Base-by-base conservation (phyloP, 1,140 invertebrate species). In the Varroa destructor region DNA sequence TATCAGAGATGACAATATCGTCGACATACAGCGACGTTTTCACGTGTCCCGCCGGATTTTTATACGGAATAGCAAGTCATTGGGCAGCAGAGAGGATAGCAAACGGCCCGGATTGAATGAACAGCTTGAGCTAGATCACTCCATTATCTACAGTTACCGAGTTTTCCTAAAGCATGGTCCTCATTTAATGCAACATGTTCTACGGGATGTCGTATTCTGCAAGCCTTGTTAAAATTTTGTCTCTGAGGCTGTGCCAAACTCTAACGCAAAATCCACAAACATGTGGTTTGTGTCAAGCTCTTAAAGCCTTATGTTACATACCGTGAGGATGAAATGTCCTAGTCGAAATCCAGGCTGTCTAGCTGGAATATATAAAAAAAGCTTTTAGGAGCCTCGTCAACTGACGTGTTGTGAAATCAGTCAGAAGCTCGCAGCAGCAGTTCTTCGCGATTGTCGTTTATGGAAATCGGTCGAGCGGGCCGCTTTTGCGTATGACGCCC, bases 391-490 rank as follows among this genome's bases (percentile, higher is more conserved):
- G 40, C 14, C 40, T 36, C 37, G 61, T 43, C 12, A 67, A 37
- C 40, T 37, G 61, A 43, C 61, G 14, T 3, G 61, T 67, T 2
- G 40, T 40, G 12, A 67, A 4, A 46, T 46, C 12, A 1, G 61
- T 37, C 3, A 67, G 61, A 2, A 36, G 61, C 37, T 40, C 40
- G 61, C 61, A 12, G 37, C 40, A 14, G 61, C 46, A 36, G 14
- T 67, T 67, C 61, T 67, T 67, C 5, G 61, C 61, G 36, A 67
- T 67, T 8, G 40, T 37, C 8, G 12, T n/a, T 37, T 37, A 67
- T 40, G 61, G 40, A 1, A 14, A 40, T 40, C 12, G 61, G 5
- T 46, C 46, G 12, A 46, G 46, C 3, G 61, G 61, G 36, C 40
- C 37, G 46, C 61, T 37, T 46, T 67, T 67, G 14, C 0, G 61